phyloP scores from a whole-genome alignment of 2,888 invertebrate species.

The Lasioglossum villosulum region DNA sequence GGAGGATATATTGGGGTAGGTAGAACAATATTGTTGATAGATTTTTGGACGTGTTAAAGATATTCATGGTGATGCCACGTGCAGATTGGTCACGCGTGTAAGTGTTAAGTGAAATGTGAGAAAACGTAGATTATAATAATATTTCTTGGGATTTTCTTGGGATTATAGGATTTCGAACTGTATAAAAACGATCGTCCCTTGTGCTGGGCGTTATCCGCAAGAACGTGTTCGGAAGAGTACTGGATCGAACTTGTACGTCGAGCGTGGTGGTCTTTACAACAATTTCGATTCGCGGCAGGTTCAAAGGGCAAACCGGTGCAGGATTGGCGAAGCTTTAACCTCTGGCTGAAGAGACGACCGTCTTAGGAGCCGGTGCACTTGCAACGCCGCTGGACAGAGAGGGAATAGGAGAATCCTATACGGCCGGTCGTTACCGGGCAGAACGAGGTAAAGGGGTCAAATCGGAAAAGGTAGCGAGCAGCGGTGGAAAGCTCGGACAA shows the following conservation, averaged over 20 bases:
- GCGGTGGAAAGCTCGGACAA: neutral
- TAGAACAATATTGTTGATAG: neutral
- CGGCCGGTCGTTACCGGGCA: slow-evolving; percentile 6
- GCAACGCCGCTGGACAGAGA: neutral
- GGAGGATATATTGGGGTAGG: neutral
- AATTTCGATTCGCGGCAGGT: neutral
- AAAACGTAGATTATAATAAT: neutral
- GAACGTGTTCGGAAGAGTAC: neutral
- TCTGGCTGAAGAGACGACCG: neutral
- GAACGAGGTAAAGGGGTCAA: slow-evolving; percentile 29
- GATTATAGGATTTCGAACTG: no score
- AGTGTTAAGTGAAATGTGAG: neutral
- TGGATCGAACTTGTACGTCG: neutral
- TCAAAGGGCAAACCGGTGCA: neutral
- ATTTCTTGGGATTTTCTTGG: neutral
- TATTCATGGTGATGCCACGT: neutral
- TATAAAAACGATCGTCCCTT: neutral
- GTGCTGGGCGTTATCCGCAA: neutral
- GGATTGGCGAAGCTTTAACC: neutral
- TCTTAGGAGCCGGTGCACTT: neutral
- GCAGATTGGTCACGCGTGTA: neutral
- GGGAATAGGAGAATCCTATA: slow-evolving; percentile 3
- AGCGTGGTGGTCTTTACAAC: neutral
- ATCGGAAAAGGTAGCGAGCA: neutral
- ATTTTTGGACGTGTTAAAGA: neutral